Conservation (phyloP, 2,797 vertebrate genomes). For the Tympanoctomys barrerae region DNA sequence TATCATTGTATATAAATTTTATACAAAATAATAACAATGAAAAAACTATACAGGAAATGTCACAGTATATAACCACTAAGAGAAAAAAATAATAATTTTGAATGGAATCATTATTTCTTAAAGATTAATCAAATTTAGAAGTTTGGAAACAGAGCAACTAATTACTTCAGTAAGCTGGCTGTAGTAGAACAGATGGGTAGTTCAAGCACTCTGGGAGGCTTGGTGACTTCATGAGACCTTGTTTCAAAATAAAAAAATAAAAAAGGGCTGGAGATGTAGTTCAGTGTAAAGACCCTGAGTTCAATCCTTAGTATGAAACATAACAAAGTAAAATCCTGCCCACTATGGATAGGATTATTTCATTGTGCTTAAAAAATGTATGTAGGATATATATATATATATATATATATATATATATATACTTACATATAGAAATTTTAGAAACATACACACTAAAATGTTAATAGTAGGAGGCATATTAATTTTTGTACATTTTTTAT, state of each 20-base stretch:
- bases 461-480: neutral
- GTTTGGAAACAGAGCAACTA: neutral
- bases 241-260: neutral
- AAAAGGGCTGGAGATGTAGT: neutral
- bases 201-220: neutral
- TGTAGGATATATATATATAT: neutral
- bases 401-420: neutral
- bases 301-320: neutral
- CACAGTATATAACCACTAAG: neutral
- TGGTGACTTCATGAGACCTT: neutral
- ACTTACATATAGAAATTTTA: neutral
- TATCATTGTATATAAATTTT: neutral
- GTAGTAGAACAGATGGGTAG: neutral
- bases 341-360: neutral
- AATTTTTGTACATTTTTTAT: neutral
- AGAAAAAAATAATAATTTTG: slow-evolving; percentile 29
- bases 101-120: slow-evolving; percentile 1
- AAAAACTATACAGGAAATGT: neutral
- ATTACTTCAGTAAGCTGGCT: neutral
- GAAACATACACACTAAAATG: neutral
- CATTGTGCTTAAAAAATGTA: neutral
- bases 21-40: slow-evolving; percentile 39
- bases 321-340: neutral
- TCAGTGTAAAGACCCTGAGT: neutral
- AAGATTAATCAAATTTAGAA: slow-evolving; percentile 14